phyloP scores from a whole-genome alignment of 2,888 invertebrate species.

The Steinernema hermaphroditum region DNA sequence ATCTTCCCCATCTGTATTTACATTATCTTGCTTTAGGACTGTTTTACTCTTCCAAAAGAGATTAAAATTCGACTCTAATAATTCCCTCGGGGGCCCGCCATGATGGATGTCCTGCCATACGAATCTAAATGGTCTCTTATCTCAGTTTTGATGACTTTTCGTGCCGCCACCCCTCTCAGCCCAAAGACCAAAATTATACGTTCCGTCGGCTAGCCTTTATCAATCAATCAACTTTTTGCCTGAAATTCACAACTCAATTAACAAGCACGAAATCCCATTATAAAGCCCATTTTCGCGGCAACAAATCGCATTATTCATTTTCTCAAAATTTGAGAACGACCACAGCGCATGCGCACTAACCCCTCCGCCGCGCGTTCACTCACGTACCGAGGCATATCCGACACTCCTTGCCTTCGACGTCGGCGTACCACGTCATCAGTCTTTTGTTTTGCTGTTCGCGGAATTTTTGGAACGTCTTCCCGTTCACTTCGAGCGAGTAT shows the following conservation, averaged over 20 bases:
- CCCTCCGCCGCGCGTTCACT: constrained; percentile 49
- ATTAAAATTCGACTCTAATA: too few species aligned
- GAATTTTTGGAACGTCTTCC: constrained; percentile 80
- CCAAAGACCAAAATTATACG: too few species aligned
- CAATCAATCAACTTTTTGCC: neutral
- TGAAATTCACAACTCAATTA: constrained; percentile 6
- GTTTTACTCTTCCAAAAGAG: too few species aligned
- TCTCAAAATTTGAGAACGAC: neutral
- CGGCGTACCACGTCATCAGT: constrained; percentile 73
- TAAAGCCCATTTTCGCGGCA: constrained; percentile 24
- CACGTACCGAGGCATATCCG: constrained; percentile 79
- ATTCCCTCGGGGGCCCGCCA: too few species aligned
- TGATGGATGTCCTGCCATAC: too few species aligned
- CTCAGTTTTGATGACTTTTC: too few species aligned
- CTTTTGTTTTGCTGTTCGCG: constrained; percentile 79
- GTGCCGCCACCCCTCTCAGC: too few species aligned
- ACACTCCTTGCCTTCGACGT: constrained; percentile 66
- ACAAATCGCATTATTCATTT: constrained; percentile 31
- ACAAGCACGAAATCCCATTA: constrained; percentile 20
- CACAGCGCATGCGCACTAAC: neutral
- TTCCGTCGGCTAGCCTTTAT: too few species aligned
- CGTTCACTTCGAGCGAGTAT: constrained; percentile 81
- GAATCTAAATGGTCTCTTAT: too few species aligned
- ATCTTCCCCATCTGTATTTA: too few species aligned
- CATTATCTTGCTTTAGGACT: too few species aligned